Conservation (phyloP, 2,888 invertebrate species). For the Cecidostiba fungosa region DNA sequence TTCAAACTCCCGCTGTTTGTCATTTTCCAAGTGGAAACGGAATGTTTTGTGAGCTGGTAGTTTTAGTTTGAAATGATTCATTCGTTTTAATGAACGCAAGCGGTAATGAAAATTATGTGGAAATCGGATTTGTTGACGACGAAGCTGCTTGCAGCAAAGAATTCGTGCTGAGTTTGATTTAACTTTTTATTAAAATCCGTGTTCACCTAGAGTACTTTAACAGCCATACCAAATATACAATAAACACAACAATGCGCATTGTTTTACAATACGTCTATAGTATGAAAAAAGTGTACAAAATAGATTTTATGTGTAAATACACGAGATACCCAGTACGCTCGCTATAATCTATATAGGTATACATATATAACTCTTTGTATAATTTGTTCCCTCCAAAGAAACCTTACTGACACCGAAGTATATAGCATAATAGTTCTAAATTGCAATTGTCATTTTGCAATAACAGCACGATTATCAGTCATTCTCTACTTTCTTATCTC, state of each 20-base stretch:
- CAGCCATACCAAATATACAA: slow-evolving; percentile 57
- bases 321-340: not conserved
- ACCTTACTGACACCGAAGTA: slow-evolving; percentile 47
- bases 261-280: slow-evolving; percentile 50
- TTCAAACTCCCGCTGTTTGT: not conserved
- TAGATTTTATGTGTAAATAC: slow-evolving; percentile 41
- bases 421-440: not conserved
- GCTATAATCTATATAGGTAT: slow-evolving; percentile 4
- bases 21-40: not conserved
- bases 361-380: slow-evolving; percentile 31
- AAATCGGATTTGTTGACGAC: not conserved
- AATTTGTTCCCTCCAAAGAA: slow-evolving; percentile 35
- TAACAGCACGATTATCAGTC: not conserved
- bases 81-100: not conserved
- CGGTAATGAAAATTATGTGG: no score
- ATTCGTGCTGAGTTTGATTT: slow-evolving; percentile 13
- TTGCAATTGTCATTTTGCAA: not conserved
- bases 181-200: slow-evolving; percentile 62
- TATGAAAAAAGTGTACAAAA: slow-evolving; percentile 62
- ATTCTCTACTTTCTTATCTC: not conserved
- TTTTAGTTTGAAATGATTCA: not conserved
- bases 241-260: slow-evolving; percentile 57
- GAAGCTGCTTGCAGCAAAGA: not conserved
- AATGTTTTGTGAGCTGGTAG: not conserved
- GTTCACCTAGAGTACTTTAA: slow-evolving; percentile 41